These are phyloP conservation scores for Thalassaphorura encarpata DNA, from an alignment of 1,140 invertebrate genomes.

Conservation along the genomic window DNA sequence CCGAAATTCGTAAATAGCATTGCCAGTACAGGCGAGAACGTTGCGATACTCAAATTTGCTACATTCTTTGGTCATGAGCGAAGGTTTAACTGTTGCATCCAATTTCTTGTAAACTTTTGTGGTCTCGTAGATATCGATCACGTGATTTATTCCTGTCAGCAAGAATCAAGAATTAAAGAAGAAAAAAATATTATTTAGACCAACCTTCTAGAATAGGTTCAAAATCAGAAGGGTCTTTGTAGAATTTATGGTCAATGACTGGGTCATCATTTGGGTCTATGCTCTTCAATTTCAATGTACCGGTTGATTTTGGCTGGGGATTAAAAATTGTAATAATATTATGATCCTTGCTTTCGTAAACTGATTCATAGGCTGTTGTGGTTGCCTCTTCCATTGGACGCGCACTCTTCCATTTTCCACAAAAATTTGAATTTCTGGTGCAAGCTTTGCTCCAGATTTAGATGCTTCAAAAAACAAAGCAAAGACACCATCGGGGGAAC, in stretches of 20 bases:
- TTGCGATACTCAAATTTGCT: not conserved
- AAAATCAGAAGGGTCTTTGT: not conserved
- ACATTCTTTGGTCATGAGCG: not conserved
- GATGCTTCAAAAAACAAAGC: not conserved
- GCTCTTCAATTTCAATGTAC: slow-evolving; percentile 2
- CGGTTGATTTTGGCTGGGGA: not conserved
- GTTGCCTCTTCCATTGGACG: too few species aligned
- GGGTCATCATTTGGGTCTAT: not conserved
- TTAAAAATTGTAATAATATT: not conserved
- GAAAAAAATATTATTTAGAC: not conserved
- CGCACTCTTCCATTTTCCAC: too few species aligned
- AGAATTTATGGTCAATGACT: not conserved
- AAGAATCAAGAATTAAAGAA: not conserved
- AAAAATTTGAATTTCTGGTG: not conserved
- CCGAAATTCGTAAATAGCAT: not conserved
- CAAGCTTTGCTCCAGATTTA: not conserved
- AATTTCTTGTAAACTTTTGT: not conserved
- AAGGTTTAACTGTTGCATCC: not conserved
- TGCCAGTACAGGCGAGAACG: not conserved
- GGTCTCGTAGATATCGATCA: not conserved
- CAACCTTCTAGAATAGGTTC: not conserved
- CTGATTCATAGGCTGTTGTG: not conserved
- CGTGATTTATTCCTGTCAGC: not conserved
- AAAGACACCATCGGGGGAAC: not conserved
- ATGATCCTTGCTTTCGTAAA: not conserved